A percentile compares a stretch with the other conserved stretches of the same genome.
These are phyloP conservation scores for Trialeurodes vaporariorum DNA, from an alignment of 1,140 invertebrate genomes.

Conservation along the genomic window DNA sequence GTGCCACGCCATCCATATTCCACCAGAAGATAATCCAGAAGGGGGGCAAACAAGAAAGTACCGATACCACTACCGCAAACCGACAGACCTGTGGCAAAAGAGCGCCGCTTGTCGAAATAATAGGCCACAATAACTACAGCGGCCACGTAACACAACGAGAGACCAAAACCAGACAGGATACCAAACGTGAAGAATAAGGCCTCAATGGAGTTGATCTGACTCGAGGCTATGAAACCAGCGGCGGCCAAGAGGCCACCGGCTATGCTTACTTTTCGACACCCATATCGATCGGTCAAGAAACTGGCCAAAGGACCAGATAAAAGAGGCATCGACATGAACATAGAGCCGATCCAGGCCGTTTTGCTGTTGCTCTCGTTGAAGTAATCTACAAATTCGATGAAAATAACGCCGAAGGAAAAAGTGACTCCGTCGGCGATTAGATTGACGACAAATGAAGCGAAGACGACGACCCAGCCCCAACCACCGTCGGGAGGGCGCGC, in stretches of 20 bases:
- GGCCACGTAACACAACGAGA: constrained; percentile 79
- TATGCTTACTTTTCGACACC: constrained; percentile 26
- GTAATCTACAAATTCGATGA: constrained; percentile 62
- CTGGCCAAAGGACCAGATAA: constrained; percentile 80
- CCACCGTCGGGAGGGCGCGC: constrained; percentile 69
- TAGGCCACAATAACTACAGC: constrained; percentile 87
- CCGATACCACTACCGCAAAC: constrained; percentile 82
- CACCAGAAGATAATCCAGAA: constrained; percentile 59
- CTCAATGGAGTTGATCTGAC: constrained; percentile 55
- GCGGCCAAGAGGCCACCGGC: constrained; percentile 48
- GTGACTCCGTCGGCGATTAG: constrained; percentile 83
- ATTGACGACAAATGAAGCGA: constrained; percentile 76
- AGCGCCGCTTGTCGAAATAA: constrained; percentile 89
- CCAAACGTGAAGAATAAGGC: constrained; percentile 77
- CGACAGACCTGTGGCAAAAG: constrained; percentile 81
- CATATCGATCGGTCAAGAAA: constrained; percentile 62
- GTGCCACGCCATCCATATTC: constrained; percentile 80
- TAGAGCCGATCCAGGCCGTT: constrained; percentile 77
- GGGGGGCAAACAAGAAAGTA: constrained; percentile 72
- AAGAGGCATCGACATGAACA: constrained; percentile 83
- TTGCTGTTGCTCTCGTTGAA: constrained; percentile 55
- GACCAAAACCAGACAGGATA: constrained; percentile 68
- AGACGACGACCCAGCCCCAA: constrained; percentile 87
- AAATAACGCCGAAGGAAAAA: constrained; percentile 76
- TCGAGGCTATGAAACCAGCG: constrained; percentile 66